Conservation (phyloP, 2,797 vertebrate species). For the Aselliscus stoliczkanus region DNA sequence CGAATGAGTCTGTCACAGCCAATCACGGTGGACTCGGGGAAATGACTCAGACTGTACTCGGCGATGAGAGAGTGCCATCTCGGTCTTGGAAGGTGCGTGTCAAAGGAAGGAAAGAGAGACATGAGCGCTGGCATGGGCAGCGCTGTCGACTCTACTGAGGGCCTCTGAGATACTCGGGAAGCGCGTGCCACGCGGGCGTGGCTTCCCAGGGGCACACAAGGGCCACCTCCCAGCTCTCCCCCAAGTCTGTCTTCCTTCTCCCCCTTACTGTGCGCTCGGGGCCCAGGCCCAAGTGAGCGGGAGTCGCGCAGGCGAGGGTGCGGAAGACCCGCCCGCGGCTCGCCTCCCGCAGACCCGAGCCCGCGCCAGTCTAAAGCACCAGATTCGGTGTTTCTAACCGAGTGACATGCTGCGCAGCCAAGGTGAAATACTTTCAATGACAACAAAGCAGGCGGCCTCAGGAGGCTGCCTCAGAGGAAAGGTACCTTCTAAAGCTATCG, state of each 20-base stretch:
- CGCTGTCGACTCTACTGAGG: not conserved
- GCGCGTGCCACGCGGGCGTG: not conserved
- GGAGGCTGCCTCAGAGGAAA: not conserved
- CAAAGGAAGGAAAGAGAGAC: conserved; percentile 20
- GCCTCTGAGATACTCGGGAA: not conserved
- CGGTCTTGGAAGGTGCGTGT: conserved; percentile 79
- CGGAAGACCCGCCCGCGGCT: not conserved
- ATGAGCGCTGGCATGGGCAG: not conserved
- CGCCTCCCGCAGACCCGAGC: not conserved
- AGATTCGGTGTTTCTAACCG: not conserved
- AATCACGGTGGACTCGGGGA: conserved; percentile 72
- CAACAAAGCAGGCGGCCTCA: not conserved
- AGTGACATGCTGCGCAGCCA: not conserved
- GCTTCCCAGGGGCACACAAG: not conserved
- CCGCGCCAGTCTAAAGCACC: not conserved
- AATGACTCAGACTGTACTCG: conserved; percentile 78
- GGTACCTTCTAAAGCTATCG: not conserved
- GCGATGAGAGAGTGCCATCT: conserved; percentile 85
- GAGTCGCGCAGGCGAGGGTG: not conserved
- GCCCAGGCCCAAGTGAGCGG: not conserved
- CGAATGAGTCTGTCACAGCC: conserved; percentile 85
- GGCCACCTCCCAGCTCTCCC: not conserved
- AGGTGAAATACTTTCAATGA: not conserved
- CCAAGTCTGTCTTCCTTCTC: not conserved
- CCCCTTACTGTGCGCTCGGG: not conserved